Base-by-base conservation (phyloP, 1,140 invertebrate genomes). In the Coelopa frigida region DNA sequence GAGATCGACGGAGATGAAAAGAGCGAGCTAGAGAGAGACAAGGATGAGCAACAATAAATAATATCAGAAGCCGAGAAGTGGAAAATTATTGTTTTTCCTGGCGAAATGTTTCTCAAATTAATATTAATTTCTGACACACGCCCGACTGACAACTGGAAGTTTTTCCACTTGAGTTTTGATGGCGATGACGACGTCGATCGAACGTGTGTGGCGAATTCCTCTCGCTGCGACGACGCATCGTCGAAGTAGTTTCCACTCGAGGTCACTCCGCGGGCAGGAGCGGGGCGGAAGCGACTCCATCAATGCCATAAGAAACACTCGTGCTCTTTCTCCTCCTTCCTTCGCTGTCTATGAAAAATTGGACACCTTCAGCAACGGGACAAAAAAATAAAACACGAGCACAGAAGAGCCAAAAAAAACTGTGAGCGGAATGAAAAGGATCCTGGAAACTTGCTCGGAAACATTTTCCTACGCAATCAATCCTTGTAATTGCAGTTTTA, bases 81-180 rank as follows among this genome's bases (percentile, higher is more conserved):
- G n/a, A n/a, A n/a, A n/a, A n/a, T n/a, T n/a, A n/a, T n/a, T n/a
- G n/a, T n/a, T n/a, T n/a, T n/a, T n/a, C n/a, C n/a, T n/a, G n/a
- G n/a, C n/a, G n/a, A n/a, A n/a, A n/a, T n/a, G n/a, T n/a, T n/a
- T n/a, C n/a, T n/a, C 58, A 62, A 66, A 66, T 66, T 66, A 66
- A 62, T 66, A 66, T 65, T 66, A 65, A 66, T 66, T 66, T 66
- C 55, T 59, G 59, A 56, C 58, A 62, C 62, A 66, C 62, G 62
- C 59, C 54, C 46, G 54, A 42, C 36, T 57, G 60, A 63, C 60
- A 63, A 49, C 63, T 57, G 27, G 8, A 10, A 14, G 27, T 29
- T 14, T 29, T 14, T 10, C 14, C 27, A 29, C 14, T 14, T 10
- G 8, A 8, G 27, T 29, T 14, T 8, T 29, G 8, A 29, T 29